Evolutionary conservation across 2,888 invertebrate species (phyloP), one percentile per base, ranked within the genome.

Genomic region (Scotopteryx bipunctaria): DNA sequence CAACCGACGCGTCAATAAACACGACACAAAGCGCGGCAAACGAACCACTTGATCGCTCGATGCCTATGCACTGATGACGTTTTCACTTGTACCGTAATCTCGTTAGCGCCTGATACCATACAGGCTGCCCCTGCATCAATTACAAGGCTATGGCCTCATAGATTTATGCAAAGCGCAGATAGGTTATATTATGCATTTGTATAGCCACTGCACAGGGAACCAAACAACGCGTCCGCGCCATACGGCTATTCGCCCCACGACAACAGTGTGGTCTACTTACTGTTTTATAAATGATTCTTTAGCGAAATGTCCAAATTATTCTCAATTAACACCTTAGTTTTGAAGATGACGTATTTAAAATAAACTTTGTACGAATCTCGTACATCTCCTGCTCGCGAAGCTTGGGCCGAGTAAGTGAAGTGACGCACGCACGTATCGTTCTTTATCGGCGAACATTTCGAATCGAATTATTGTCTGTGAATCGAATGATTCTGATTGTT

Each of bases 171-270:
- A 78, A 82, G 73, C 78, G 77, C 71, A 80, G 73, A 81, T 84
- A 89, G 90, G 89, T 89, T 89, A 90, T 86, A 86, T 83, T 86
- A 86, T 84, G 87, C 86, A 80, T 87, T 87, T 85, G 76, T 88
- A 86, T 85, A 88, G 69, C 71, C 81, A 82, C 81, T 84, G 78
- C 83, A 85, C 85, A 69, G 66, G 61, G 75, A 78, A 76, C 77
- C 79, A 87, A 88, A 88, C 86, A 86, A 84, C 79, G 81, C 83
- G 78, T 73, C 71, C 69, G 66, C 72, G 68, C 69, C 69, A 64
- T 69, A 78, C 54, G 69, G 64, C 58, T 57, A 68, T 64, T 64
- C 61, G 60, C 64, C 61, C 45, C 58, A 62, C 51, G 49, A 55
- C 57, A 65, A 54, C 55, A 63, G 47, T 60, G 59, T 64, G 53